phyloP scores from a whole-genome alignment of 2,797 vertebrate genomes.

The Leuciscus waleckii region DNA sequence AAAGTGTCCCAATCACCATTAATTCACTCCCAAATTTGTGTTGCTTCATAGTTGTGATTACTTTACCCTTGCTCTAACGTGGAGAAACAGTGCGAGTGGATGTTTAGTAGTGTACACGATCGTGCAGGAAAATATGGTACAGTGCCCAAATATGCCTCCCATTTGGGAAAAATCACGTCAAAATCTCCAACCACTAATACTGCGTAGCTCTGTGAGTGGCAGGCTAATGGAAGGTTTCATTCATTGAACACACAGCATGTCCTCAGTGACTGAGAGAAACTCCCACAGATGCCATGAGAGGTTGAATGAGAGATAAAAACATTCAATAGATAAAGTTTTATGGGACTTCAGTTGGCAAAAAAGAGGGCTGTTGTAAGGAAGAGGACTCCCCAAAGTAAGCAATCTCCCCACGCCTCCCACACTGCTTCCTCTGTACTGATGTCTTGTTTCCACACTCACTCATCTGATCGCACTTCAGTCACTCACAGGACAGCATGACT shows the following conservation, averaged over 20 bases:
- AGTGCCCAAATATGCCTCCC: slow-evolving; percentile 29
- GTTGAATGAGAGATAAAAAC: slow-evolving; percentile 30
- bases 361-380: slow-evolving; percentile 42
- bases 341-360: slow-evolving; percentile 53
- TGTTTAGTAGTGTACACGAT: not conserved
- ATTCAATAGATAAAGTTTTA: slow-evolving; percentile 50
- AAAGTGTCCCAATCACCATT: not conserved
- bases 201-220: slow-evolving; percentile 43
- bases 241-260: slow-evolving; percentile 28
- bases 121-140: slow-evolving; percentile 15
- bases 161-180: slow-evolving; percentile 48
- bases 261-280: slow-evolving; percentile 54
- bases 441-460: slow-evolving; percentile 67
- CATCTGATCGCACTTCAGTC: slow-evolving; percentile 69
- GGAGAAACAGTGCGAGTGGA: not conserved
- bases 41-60: slow-evolving; percentile 1
- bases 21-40: not conserved
- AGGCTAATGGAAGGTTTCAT: slow-evolving; percentile 51
- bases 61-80: not conserved
- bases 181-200: slow-evolving; percentile 37
- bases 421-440: slow-evolving; percentile 75
- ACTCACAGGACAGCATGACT: slow-evolving; percentile 86
- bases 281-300: slow-evolving; percentile 26
- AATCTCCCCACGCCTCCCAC: slow-evolving; percentile 78
- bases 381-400: slow-evolving; percentile 55